Conservation (phyloP, 2,888 invertebrate genomes). For the Pogonocherus hispidulus region DNA sequence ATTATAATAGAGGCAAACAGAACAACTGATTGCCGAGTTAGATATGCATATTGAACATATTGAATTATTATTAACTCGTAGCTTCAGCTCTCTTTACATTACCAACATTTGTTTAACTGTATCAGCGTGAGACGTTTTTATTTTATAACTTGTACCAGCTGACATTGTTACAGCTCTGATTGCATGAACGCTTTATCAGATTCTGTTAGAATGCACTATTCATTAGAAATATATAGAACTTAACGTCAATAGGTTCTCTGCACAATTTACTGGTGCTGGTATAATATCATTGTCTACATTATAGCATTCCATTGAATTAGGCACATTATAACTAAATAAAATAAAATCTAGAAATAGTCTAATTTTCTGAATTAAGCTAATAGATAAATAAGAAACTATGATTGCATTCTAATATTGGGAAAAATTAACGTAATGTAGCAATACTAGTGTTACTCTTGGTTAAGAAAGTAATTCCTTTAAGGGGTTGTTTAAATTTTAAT, state of each 20-base stretch:
- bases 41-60: constrained; percentile 11
- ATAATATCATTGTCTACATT: not conserved
- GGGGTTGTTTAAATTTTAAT: no score
- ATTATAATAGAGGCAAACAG: not conserved
- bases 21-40: not conserved
- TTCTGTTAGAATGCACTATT: constrained; percentile 13
- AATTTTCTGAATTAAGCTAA: no score
- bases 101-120: constrained; percentile 7
- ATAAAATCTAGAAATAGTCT: no score
- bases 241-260: not conserved
- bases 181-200: constrained; percentile 15
- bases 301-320: not conserved
- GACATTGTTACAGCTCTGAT: constrained; percentile 21
- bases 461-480: no score
- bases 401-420: no score
- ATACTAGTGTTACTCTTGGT: no score
- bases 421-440: no score
- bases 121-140: constrained; percentile 5
- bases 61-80: constrained; percentile 19
- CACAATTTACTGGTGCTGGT: not conserved
- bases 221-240: constrained; percentile 4
- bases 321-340: no score
- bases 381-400: no score
- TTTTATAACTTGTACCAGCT: constrained; percentile 20
- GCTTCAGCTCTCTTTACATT: constrained; percentile 4